Conservation (phyloP, 2,888 invertebrate genomes). For the Alcis repandata region DNA sequence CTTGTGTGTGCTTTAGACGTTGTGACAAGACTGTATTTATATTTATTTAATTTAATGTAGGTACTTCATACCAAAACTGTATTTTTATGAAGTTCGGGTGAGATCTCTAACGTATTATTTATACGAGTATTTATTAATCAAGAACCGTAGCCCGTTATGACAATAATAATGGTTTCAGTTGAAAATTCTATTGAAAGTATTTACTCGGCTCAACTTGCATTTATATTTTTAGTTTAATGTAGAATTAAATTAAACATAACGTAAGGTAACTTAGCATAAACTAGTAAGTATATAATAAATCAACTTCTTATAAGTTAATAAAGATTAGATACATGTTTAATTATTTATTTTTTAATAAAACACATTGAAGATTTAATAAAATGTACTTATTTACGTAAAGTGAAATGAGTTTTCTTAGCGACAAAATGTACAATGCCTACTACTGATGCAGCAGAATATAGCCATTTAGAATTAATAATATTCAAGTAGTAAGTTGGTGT, state of each 20-base stretch:
- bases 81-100: slow-evolving; percentile 30
- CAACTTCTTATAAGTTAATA: neutral
- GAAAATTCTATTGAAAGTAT: slow-evolving; percentile 14
- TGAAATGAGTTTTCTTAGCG: slow-evolving; percentile 1
- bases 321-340: too few relatives aligned
- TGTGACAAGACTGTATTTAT: slow-evolving; percentile 72
- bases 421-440: neutral
- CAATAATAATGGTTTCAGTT: neutral
- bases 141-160: neutral
- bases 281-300: neutral
- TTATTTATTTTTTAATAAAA: slow-evolving; percentile 5
- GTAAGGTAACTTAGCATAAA: neutral
- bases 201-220: slow-evolving; percentile 41
- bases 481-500: neutral
- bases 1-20: slow-evolving; percentile 45
- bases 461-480: neutral
- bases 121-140: slow-evolving; percentile 26
- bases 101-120: slow-evolving; percentile 40
- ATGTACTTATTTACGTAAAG: slow-evolving; percentile 1
- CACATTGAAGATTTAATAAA: slow-evolving; percentile 1
- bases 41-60: slow-evolving; percentile 44
- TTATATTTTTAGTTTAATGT: slow-evolving; percentile 31
- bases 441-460: neutral
- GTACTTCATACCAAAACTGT: slow-evolving; percentile 52
- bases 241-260: slow-evolving; percentile 4